Evolutionary conservation across 2,113 vertebrate species (phyloP), one percentile per base, ranked within the genome.

Genomic region (Leptobrachium ailaonicum): DNA sequence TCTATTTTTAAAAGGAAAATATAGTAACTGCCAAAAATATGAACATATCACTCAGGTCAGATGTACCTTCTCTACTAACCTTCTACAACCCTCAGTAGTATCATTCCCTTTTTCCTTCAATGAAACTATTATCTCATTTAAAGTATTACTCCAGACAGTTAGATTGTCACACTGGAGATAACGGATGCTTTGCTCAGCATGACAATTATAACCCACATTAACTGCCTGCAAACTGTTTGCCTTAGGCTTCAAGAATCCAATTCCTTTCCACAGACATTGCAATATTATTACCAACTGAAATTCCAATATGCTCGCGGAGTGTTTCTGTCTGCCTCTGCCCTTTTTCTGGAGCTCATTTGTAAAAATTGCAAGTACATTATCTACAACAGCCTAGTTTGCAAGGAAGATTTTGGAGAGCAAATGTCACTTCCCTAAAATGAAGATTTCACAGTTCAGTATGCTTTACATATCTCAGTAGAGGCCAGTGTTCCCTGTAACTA

Each of bases 111-210:
- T 32, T 12, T 32, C 70, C 47, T 72, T 50, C 32, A 56, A 54
- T 12, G 47, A 20, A 32, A 54, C 47, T 54, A 53, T 72, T 72
- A 72, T 54, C 50, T 54, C 47, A 54, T 72, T 72, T 72, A 72
- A 41, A 72, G 53, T 45, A 72, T 72, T 72, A 72, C 47, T 72
- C 45, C 45, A 40, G 70, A 54, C 70, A 72, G 44, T 20, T 47
- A 50, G 32, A 72, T 54, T 54, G 70, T 72, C 50, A 54, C 45
- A 41, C 70, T 13, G 47, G 70, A 20, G 70, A 72, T 72, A 72
- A 72, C 20, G 47, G 70, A 72, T 72, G 50, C 50, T 72, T 72
- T 72, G 47, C 50, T 72, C 70, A 56, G 70, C 70, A 54, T 53
- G 70, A 47, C 50, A 72, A 72, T 72, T 72, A 54, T 72, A 72